Conservation (phyloP, 2,888 invertebrate genomes). For the Gibbula magus region DNA sequence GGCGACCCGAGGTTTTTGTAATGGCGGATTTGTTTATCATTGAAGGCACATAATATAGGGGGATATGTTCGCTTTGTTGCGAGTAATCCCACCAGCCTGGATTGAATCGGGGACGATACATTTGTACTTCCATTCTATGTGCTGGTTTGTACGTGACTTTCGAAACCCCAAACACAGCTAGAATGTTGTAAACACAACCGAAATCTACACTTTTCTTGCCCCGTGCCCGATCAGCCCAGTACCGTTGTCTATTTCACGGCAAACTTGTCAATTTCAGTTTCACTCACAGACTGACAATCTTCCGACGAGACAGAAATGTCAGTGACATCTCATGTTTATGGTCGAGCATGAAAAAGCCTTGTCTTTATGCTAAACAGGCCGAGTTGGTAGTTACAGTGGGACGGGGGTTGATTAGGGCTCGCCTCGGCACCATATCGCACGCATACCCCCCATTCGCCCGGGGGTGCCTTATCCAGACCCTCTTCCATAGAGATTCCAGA, state of each 20-base stretch:
- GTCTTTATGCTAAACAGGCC: no score
- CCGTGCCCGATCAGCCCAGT: no score
- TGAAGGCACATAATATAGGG: slow-evolving; percentile 18
- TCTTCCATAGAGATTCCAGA: no score
- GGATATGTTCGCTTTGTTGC: slow-evolving; percentile 25
- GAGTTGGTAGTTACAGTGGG: no score
- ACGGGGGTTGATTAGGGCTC: no score
- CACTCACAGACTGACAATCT: not conserved
- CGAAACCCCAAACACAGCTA: not conserved
- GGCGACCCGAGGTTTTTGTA: slow-evolving; percentile 13
- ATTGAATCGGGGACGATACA: slow-evolving; percentile 17
- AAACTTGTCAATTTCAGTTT: slow-evolving; percentile 16
- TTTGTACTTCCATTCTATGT: not conserved
- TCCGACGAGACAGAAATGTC: not conserved
- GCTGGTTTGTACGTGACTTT: not conserved
- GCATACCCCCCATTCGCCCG: no score
- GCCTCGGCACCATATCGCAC: no score
- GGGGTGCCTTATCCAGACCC: no score
- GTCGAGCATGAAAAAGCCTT: no score
- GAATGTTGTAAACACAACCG: no score
- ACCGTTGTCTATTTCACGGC: slow-evolving; percentile 12
- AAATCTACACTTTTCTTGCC: no score
- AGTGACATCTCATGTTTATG: no score
- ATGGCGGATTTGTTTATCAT: slow-evolving; percentile 25
- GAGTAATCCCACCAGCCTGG: slow-evolving; percentile 4